Evolutionary conservation across 2,797 vertebrate genomes (phyloP).

Genomic region (Astyanax mexicanus): DNA sequence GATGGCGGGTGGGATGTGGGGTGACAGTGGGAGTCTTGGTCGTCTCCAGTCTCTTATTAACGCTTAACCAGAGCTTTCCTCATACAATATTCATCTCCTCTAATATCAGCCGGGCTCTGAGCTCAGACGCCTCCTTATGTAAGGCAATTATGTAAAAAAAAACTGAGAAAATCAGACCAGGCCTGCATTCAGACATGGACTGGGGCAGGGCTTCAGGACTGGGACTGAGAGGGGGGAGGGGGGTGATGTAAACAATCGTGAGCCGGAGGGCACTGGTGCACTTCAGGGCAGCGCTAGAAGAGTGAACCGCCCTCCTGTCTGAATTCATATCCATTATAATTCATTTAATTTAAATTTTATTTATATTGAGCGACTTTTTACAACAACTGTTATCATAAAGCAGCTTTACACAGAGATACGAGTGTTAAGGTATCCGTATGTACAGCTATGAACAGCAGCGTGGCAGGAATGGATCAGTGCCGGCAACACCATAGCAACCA

Average conservation of each 20-base stretch:
- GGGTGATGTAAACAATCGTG: neutral
- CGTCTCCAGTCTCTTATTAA: constrained; percentile 85
- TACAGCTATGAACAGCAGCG: no score
- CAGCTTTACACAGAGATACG: no score
- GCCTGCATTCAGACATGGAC: constrained; percentile 74
- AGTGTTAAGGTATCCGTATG: no score
- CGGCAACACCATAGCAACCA: no score
- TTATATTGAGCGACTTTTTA: no score
- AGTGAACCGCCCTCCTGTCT: no score
- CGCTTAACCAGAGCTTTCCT: constrained; percentile 84
- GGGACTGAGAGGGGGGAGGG: constrained; percentile 59
- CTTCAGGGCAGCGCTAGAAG: neutral
- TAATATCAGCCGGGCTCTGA: constrained; percentile 82
- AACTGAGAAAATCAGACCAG: constrained; percentile 77
- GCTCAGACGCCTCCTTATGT: constrained; percentile 82
- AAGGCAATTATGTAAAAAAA: constrained; percentile 81
- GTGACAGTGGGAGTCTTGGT: constrained; percentile 75
- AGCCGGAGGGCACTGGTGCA: neutral
- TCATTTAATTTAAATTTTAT: no score
- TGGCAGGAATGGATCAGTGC: no score
- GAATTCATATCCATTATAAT: no score
- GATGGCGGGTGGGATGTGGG: constrained; percentile 56
- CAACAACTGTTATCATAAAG: no score
- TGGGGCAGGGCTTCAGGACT: constrained; percentile 75
- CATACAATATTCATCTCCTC: constrained; percentile 83